Evolutionary conservation across 2,797 vertebrate species (phyloP).

Genomic region (Rhinichthys osculus): DNA sequence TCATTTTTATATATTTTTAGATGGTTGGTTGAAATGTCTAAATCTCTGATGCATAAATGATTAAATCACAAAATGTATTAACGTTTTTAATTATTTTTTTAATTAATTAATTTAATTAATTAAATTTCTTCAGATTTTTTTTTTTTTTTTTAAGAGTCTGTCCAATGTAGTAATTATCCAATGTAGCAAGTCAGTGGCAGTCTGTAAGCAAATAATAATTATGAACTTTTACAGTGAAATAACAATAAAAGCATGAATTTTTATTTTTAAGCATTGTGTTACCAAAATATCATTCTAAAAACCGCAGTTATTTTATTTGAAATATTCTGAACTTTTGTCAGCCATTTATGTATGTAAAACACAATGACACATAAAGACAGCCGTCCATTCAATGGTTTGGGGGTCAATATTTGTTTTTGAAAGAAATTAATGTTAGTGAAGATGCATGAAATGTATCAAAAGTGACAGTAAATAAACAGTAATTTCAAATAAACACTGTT

Average conservation of each 20-base stretch:
- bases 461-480: neutral
- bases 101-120: too few species aligned
- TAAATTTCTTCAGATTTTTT: too few species aligned
- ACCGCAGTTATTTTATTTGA: neutral
- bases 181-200: neutral
- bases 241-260: neutral
- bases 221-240: too few species aligned
- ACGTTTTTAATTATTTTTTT: neutral
- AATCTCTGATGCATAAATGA: neutral
- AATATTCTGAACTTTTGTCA: neutral
- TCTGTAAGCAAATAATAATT: neutral
- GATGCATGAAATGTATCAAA: neutral
- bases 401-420: neutral
- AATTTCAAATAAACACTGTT: too few species aligned
- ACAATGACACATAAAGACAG: neutral
- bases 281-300: neutral
- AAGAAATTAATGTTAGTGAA: neutral
- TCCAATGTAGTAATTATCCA: neutral
- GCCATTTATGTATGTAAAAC: neutral
- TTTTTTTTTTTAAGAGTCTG: neutral
- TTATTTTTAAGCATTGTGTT: too few species aligned
- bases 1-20: too few species aligned
- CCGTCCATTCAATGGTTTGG: neutral
- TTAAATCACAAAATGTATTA: neutral
- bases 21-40: neutral